Percentiles rank a stretch among this genome's conserved stretches.
These are phyloP conservation scores for Falco columbarius DNA, from an alignment of 2,797 vertebrate species.

Conservation along the genomic window DNA sequence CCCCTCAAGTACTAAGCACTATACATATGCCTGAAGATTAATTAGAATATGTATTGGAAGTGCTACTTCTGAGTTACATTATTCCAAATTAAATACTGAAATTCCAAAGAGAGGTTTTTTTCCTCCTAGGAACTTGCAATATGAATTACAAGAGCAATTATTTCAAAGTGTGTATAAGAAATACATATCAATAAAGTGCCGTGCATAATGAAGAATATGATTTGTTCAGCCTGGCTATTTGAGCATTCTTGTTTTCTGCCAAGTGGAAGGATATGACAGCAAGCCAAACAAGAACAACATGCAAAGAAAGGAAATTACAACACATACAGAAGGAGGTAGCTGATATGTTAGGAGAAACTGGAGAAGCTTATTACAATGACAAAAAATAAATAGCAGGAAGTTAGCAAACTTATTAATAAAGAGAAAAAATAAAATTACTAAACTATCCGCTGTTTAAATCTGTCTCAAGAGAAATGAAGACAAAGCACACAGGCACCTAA, in stretches of 20 bases:
- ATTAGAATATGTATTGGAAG: background rate
- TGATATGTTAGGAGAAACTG: background rate
- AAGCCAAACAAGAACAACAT: background rate
- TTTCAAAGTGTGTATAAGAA: background rate
- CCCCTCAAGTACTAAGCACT: background rate
- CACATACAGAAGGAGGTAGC: background rate
- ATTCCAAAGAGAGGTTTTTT: background rate
- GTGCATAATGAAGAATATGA: background rate
- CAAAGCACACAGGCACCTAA: background rate
- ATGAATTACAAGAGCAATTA: background rate
- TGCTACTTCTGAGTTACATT: background rate
- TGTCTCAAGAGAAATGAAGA: background rate
- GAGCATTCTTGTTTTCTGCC: conserved; percentile 3
- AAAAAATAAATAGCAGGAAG: conserved; percentile 21
- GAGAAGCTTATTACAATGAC: background rate
- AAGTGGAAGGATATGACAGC: background rate
- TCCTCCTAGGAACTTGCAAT: background rate
- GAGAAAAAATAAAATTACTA: background rate
- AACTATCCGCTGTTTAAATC: background rate
- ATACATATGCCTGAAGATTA: background rate
- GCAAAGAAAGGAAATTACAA: background rate
- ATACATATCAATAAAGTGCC: background rate
- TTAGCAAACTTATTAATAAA: conserved; percentile 36
- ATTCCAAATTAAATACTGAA: background rate
- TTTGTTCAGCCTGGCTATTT: conserved; percentile 9